A percentile compares a stretch with the other conserved stretches of the same genome.
These are phyloP conservation scores for Seira sanloemensis DNA, from an alignment of 2,888 invertebrate species.

Conservation along the genomic window DNA sequence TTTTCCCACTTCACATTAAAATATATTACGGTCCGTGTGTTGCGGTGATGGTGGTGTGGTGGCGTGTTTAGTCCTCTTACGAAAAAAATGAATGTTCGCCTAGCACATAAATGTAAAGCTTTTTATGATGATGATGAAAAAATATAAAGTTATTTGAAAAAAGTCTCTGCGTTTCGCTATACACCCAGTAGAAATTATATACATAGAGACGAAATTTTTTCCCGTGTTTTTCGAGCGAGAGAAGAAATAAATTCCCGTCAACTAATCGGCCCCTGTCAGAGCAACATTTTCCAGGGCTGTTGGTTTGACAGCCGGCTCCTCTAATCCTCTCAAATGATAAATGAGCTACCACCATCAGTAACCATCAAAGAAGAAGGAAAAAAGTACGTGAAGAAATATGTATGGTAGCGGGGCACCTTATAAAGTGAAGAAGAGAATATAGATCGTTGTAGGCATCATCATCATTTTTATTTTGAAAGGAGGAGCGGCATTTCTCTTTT, in stretches of 20 bases:
- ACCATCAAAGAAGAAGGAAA: conserved; percentile 44
- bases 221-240: too few species aligned
- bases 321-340: conserved; percentile 64
- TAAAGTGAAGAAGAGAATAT: conserved; percentile 31
- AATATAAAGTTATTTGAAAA: background rate
- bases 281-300: conserved; percentile 61
- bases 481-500: background rate
- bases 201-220: conserved; percentile 28
- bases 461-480: conserved; percentile 3
- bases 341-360: conserved; percentile 64
- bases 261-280: conserved; percentile 67
- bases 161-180: too few species aligned
- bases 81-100: background rate
- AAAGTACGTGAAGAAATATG: too few species aligned
- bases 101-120: background rate
- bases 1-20: too few species aligned
- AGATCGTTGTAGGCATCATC: conserved; percentile 45
- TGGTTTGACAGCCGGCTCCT: conserved; percentile 64
- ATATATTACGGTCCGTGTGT: too few species aligned
- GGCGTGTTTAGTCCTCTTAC: too few species aligned
- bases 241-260: conserved; percentile 65
- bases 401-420: too few species aligned
- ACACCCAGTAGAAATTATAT: conserved; percentile 23
- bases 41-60: too few species aligned
- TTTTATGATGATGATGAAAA: background rate